Conservation (phyloP, 2,113 vertebrate genomes). For the Rattus rattus region DNA sequence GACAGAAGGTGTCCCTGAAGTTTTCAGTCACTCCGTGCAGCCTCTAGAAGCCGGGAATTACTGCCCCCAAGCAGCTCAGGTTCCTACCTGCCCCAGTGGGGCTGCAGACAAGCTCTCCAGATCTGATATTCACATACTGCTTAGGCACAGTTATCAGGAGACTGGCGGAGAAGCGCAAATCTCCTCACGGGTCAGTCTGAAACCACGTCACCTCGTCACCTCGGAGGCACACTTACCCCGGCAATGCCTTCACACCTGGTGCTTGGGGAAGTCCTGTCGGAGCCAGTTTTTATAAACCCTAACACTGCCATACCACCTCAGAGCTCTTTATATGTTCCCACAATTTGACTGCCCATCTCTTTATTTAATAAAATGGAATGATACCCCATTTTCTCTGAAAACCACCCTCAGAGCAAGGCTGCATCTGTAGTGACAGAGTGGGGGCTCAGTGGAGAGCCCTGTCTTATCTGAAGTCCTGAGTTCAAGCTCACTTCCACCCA, state of each 20-base stretch:
- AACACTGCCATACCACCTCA: conserved; percentile 21
- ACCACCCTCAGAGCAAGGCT: neutral
- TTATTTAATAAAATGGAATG: neutral
- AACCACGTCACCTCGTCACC: neutral
- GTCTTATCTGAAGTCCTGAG: neutral
- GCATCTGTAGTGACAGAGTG: neutral
- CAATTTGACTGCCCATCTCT: neutral
- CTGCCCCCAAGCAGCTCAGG: neutral
- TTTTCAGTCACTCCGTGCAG: conserved; percentile 1
- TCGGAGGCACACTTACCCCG: neutral
- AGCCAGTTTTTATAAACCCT: conserved; percentile 27
- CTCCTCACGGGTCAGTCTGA: conserved; percentile 15
- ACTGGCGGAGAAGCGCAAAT: conserved; percentile 49
- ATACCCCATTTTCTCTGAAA: conserved; percentile 35
- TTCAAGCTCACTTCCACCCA: neutral
- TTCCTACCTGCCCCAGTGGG: neutral
- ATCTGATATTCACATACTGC: conserved; percentile 3
- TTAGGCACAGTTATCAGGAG: conserved; percentile 30
- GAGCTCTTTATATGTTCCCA: neutral
- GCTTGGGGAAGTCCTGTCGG: neutral
- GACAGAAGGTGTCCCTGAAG: conserved; percentile 19
- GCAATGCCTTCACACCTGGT: neutral
- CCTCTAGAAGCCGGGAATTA: conserved; percentile 29
- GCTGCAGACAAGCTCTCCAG: neutral
- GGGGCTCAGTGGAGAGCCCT: neutral